Conservation (phyloP, 2,797 vertebrate genomes). For the Helarctos malayanus region DNA sequence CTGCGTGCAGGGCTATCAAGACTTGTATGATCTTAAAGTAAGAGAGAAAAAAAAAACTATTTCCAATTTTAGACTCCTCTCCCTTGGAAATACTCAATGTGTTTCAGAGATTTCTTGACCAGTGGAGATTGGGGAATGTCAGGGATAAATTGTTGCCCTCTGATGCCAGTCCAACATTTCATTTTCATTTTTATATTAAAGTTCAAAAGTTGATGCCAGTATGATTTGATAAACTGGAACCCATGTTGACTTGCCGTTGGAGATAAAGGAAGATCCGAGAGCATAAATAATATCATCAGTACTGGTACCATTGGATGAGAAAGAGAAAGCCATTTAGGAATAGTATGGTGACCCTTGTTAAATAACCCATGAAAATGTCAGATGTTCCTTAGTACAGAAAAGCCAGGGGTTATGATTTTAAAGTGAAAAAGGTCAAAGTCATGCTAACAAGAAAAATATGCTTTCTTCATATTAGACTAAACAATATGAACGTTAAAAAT, state of each 20-base stretch:
- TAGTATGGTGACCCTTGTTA: constrained; percentile 27
- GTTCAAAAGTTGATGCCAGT: constrained; percentile 2
- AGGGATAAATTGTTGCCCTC: neutral
- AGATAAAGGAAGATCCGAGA: neutral
- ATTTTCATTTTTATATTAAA: neutral
- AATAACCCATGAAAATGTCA: constrained; percentile 45
- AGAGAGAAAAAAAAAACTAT: neutral
- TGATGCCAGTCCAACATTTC: neutral
- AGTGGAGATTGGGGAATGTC: neutral
- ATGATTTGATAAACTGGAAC: neutral
- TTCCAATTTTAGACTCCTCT: neutral
- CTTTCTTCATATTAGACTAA: constrained; percentile 46
- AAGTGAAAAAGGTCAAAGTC: constrained; percentile 56
- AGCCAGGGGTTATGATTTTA: constrained; percentile 13
- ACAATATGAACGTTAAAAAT: neutral
- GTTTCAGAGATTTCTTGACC: neutral
- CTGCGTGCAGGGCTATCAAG: neutral
- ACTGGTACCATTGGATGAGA: neutral
- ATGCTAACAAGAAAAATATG: constrained; percentile 46
- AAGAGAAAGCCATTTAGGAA: constrained; percentile 54
- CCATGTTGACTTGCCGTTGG: neutral
- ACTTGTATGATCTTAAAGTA: neutral
- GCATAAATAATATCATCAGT: constrained; percentile 33
- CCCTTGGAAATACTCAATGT: neutral
- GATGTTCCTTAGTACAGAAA: constrained; percentile 33